Base-by-base conservation (phyloP, 92 coral and sea anemone genomes). In the Montipora capitata region DNA sequence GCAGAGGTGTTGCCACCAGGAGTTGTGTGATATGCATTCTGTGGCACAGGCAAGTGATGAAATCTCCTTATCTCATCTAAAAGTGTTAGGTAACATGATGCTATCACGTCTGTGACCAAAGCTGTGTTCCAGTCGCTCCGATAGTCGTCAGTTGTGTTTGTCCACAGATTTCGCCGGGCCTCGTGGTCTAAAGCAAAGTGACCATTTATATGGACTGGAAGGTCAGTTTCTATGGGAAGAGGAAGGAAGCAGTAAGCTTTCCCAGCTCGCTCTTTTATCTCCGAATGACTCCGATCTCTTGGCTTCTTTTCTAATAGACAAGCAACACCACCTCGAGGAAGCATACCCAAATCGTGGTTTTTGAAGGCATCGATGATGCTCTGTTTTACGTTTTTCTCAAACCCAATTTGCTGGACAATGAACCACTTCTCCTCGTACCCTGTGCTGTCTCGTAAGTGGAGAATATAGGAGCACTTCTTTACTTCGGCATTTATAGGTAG, bases 251-350 rank as follows among this genome's bases (percentile, higher is more conserved):
- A 96, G 68, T 84, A 96, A 38, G 96, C 99, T 71, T 87, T 94
- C 13, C 27, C 67, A 3, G 78, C 7, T 1, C 73, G 20, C 17
- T 41, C 67, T 5, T 78, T 7, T 2, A 68, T 40, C 5, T 11
- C 43, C 1, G 3, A 27, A 8, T 49, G 1, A 1, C 7, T n/a
- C 38, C 0, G 70, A 18, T 18, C 9, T 11, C 2, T 56, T 62
- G 45, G 38, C 10, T 48, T 80, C 20, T 63, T 18, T 48, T 84
- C 67, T 8, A 96, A 49, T 4, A 81, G 83, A 17, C 91, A 85
- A 59, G 99, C 99, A 7, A 93, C 93, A 35, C 99, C 99, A n/a
- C 98, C 99, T 44, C 96, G 94, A 10, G 99, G 99, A 48, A 96
- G 96, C 63, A 96, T 87, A 67, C 98, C 96, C 58, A 95, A 86